Evolutionary conservation across 2,797 vertebrate species (phyloP), one percentile per base, ranked within the genome.

Genomic region (Ibycter americanus): DNA sequence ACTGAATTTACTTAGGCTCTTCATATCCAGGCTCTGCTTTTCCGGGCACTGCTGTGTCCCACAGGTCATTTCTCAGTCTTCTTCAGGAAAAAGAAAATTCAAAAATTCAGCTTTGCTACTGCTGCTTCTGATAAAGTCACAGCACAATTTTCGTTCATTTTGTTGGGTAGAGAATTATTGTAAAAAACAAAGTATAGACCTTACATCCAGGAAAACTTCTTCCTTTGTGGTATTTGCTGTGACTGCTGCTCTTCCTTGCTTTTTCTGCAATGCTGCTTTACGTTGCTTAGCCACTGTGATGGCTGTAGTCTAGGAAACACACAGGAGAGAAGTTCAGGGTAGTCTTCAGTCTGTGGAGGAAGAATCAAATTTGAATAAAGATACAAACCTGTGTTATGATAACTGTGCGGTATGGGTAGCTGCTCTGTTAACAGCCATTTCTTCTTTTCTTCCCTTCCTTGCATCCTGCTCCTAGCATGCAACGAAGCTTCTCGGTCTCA

Each of bases 331-430:
- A 72, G 29, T 47, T 59, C 40, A 49, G 21, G 11, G 0, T 46
- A 79, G 36, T 36, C 23, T 63, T 65, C 65, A 63, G 4, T 76
- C 26, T 79, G 7, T 59, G 96, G 97, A 98, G 90, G 95, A 97
- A 97, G 95, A 97, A 96, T 97, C 96, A 79, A 49, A 68, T 83
- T 97, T 93, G 16, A 54, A 97, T 98, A 97, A 65, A 95, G 95
- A 94, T 95, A 97, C 96, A 97, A 74, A 79, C 84, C 98, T 97
- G 87, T 96, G 92, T 98, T 95, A 87, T 94, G 91, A 97, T 98
- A 98, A 98, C 97, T 97, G 94, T 52, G 15, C 58, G 36, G 20
- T 93, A 52, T 22, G 98, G 77, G 58, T 95, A 68, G 84, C 80
- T 96, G 46, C 42, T 95, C 59, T 81, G 7, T 56, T 90, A 76